A percentile compares a stretch with the other conserved stretches of the same genome.
Conservation (phyloP, 2,113 vertebrate species). For the Anolis sagrei region DNA sequence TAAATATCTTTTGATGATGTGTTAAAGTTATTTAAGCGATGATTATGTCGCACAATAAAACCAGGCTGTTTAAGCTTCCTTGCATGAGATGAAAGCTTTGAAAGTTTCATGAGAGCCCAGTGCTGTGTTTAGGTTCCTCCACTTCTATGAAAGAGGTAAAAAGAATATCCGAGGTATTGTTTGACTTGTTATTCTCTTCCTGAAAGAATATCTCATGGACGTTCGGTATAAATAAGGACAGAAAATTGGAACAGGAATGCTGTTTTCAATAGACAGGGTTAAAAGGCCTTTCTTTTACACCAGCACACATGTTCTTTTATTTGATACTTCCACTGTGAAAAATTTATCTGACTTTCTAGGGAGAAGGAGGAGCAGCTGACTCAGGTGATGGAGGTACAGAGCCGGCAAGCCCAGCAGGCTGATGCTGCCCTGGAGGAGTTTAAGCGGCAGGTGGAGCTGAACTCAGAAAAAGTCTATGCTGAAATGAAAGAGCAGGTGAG, state of each 20-base stretch:
- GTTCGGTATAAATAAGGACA: conserved; percentile 64
- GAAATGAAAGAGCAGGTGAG: conserved; percentile 96
- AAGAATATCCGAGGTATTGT: conserved; percentile 41
- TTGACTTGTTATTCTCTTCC: conserved; percentile 37
- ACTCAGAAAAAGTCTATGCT: conserved; percentile 89
- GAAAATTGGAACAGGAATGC: conserved; percentile 68
- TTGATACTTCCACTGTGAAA: conserved; percentile 70
- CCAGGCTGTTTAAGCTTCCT: neutral
- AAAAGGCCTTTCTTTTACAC: conserved; percentile 68
- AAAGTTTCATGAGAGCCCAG: neutral
- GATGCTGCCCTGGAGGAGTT: conserved; percentile 91
- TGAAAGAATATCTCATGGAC: conserved; percentile 61
- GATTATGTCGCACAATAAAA: rapidly evolving
- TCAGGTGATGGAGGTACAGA: conserved; percentile 85
- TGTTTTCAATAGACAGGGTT: conserved; percentile 66
- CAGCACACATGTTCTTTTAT: conserved; percentile 63
- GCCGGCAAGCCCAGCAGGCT: conserved; percentile 89
- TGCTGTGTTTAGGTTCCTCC: conserved; percentile 21
- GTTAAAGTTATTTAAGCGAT: neutral
- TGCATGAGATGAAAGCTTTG: neutral
- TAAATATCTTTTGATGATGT: neutral
- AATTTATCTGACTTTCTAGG: conserved; percentile 80
- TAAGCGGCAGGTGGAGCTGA: conserved; percentile 93
- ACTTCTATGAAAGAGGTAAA: conserved; percentile 40
- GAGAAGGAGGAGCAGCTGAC: conserved; percentile 89